Evolutionary conservation across 2,888 invertebrate species (phyloP).

Genomic region (Embidobia sp.): DNA sequence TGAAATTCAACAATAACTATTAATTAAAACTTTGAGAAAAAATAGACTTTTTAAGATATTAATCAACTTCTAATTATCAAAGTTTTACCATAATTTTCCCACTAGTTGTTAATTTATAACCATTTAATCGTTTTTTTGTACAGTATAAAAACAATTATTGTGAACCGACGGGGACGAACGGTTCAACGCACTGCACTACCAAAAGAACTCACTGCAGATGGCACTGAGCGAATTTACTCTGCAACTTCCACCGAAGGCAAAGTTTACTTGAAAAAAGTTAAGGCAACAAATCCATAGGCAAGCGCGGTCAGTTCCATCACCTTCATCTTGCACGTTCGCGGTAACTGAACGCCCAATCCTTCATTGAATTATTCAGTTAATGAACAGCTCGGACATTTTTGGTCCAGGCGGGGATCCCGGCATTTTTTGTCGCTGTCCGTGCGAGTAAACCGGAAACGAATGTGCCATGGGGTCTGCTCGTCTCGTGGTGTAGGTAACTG

Average conservation of each 20-base stretch:
- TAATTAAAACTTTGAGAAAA: constrained; percentile 2
- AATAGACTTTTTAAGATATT: no score
- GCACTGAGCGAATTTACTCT: constrained; percentile 87
- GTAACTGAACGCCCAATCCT: constrained; percentile 31
- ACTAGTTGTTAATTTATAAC: no score
- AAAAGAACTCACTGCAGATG: constrained; percentile 86
- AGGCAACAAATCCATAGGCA: constrained; percentile 18
- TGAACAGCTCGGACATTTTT: constrained; percentile 60
- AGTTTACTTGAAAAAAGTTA: constrained; percentile 88
- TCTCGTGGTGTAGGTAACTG: constrained; percentile 55
- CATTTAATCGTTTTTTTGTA: no score
- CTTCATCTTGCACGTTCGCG: constrained; percentile 23
- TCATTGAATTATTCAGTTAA: constrained; percentile 58
- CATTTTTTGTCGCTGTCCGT: constrained; percentile 39
- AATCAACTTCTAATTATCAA: no score
- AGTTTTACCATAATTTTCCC: no score
- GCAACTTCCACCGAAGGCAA: constrained; percentile 86
- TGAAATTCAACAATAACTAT: no score
- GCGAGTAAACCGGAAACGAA: constrained; percentile 51
- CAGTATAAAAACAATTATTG: constrained; percentile 73
- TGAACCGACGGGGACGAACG: constrained; percentile 78
- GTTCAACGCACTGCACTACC: constrained; percentile 74
- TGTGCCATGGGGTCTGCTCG: constrained; percentile 41
- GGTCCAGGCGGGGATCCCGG: constrained; percentile 27
- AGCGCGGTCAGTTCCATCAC: background rate